phyloP scores from a whole-genome alignment of 2,888 invertebrate genomes.

The Megaustenia siamemsis region DNA sequence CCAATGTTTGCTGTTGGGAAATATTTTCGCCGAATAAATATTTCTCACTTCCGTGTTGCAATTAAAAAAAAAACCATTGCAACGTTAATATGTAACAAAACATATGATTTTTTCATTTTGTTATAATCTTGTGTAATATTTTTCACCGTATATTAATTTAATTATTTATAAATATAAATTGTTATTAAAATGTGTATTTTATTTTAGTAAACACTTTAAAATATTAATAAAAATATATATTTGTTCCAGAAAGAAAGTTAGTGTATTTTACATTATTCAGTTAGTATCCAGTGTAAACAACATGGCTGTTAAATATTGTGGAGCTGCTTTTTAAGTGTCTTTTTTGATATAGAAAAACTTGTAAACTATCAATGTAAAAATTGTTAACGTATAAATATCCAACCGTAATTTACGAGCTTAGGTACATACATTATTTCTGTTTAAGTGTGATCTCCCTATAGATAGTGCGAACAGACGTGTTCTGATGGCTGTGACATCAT shows the following conservation, averaged over 20 bases:
- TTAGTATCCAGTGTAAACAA: constrained; percentile 66
- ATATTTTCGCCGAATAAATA: constrained; percentile 15
- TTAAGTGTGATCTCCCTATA: no score
- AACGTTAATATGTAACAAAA: not conserved
- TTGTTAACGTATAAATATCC: no score
- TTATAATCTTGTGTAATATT: not conserved
- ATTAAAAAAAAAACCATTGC: not conserved
- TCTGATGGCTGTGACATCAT: no score
- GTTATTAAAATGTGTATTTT: not conserved
- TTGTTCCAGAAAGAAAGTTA: constrained; percentile 7
- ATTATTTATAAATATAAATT: not conserved
- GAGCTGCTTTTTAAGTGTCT: no score
- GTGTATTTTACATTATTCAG: not conserved
- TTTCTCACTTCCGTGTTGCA: not conserved
- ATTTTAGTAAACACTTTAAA: not conserved
- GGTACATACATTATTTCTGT: no score
- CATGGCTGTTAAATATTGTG: constrained; percentile 61
- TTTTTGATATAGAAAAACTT: not conserved
- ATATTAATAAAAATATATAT: not conserved
- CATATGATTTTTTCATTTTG: not conserved
- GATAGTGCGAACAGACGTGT: no score
- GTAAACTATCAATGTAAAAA: no score
- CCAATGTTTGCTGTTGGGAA: not conserved
- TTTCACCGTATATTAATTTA: not conserved
- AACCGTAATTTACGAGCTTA: no score